Conservation (phyloP, 1,140 invertebrate species). For the Euwallacea fornicatus region DNA sequence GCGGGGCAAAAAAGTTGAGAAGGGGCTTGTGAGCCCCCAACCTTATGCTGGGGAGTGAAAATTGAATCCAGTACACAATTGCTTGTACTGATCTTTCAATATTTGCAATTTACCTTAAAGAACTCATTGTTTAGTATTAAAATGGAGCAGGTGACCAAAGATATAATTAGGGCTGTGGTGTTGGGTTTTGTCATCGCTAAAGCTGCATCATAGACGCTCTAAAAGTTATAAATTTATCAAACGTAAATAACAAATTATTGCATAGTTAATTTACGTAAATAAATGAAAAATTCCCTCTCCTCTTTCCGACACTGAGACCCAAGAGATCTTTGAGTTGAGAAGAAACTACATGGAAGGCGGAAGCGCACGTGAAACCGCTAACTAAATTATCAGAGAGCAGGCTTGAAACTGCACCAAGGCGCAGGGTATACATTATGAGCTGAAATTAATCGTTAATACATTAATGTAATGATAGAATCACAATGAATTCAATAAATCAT, state of each 20-base stretch:
- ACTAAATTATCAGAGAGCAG: conserved; percentile 88
- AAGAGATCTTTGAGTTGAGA: conserved; percentile 89
- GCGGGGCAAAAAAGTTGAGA: background rate
- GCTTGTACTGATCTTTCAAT: background rate
- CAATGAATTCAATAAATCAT: background rate
- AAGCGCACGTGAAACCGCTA: conserved; percentile 88
- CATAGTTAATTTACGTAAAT: conserved; percentile 57
- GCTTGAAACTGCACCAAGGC: conserved; percentile 80
- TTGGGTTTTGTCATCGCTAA: conserved; percentile 65
- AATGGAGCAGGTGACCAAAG: conserved; percentile 67
- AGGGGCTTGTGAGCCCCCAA: too few species aligned
- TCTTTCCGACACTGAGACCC: conserved; percentile 66
- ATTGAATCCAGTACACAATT: too few species aligned
- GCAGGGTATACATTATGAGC: conserved; percentile 78
- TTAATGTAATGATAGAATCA: background rate
- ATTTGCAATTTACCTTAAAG: conserved; percentile 63
- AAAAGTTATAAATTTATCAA: conserved; percentile 42
- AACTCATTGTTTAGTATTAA: conserved; percentile 78
- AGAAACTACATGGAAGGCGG: conserved; percentile 83
- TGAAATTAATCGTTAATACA: conserved; percentile 49
- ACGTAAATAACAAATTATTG: too few species aligned
- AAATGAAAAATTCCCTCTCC: conserved; percentile 74
- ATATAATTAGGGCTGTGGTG: conserved; percentile 67
- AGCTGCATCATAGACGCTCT: conserved; percentile 72
- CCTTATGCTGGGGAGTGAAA: too few species aligned